Percentiles rank a stretch among this genome's conserved stretches.
Conservation (phyloP, 2,797 vertebrate species). For the Lacerta bilineata region DNA sequence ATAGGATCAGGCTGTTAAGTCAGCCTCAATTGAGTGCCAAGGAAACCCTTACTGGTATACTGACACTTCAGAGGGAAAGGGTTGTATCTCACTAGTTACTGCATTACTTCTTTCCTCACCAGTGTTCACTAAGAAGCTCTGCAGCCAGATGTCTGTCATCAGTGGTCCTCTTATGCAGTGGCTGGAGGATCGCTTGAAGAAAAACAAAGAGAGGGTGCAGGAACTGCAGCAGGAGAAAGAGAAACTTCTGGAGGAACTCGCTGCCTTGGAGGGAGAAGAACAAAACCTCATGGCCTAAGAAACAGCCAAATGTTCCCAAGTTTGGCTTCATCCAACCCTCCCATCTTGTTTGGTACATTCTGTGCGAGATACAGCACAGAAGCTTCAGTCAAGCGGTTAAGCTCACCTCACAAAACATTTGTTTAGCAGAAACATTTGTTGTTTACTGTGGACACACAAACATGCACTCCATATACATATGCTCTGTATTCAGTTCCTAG, state of each 20-base stretch:
- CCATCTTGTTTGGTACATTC: constrained; percentile 10
- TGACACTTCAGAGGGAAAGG: neutral
- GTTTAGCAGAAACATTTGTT: too few species aligned
- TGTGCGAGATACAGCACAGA: too few species aligned
- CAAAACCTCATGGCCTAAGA: constrained; percentile 25
- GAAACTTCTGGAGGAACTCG: constrained; percentile 87
- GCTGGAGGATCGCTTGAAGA: constrained; percentile 95
- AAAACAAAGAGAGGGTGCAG: constrained; percentile 89
- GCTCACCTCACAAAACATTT: too few species aligned
- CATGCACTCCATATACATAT: too few species aligned
- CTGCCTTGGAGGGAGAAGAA: constrained; percentile 79
- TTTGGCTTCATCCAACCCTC: constrained; percentile 25
- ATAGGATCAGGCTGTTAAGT: neutral
- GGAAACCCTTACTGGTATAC: neutral
- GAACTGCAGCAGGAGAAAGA: constrained; percentile 93
- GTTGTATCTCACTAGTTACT: neutral
- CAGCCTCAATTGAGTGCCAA: neutral
- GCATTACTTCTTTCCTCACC: constrained; percentile 45
- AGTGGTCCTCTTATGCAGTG: constrained; percentile 97
- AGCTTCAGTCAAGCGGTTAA: too few species aligned
- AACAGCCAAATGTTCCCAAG: constrained; percentile 25
- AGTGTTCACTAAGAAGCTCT: constrained; percentile 99
- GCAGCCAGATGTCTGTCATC: constrained; percentile 98
- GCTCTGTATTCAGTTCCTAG: too few species aligned
- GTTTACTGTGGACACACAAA: too few species aligned